phyloP scores from a whole-genome alignment of 2,888 invertebrate genomes.

The Calliphora vomitoria region DNA sequence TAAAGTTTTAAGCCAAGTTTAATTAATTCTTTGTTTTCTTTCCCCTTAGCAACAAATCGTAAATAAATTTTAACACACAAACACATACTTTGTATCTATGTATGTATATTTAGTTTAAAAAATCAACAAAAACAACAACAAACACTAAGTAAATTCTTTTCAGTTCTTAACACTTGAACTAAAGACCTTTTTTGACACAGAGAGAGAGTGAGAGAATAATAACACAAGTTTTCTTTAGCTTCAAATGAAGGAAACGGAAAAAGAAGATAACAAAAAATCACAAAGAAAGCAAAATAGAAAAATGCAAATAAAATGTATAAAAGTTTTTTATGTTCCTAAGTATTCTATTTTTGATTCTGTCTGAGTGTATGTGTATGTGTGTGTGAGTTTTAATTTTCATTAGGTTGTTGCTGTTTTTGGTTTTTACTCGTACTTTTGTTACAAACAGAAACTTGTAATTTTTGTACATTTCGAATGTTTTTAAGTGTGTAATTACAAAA shows the following conservation, averaged over 20 bases:
- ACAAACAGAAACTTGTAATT: slow-evolving; percentile 16
- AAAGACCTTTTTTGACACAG: neutral
- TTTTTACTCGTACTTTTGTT: neutral
- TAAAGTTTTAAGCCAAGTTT: slow-evolving; percentile 40
- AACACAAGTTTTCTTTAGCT: neutral
- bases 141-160: neutral
- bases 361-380: neutral
- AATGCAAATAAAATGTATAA: slow-evolving; percentile 2
- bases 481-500: slow-evolving; percentile 36
- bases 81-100: neutral
- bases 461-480: slow-evolving; percentile 18
- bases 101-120: neutral
- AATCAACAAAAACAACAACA: neutral
- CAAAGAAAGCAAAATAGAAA: slow-evolving; percentile 1
- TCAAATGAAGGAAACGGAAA: slow-evolving; percentile 13
- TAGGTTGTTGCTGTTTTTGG: slow-evolving; percentile 1
- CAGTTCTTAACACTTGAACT: slow-evolving; percentile 33
- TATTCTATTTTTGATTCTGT: neutral
- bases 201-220: neutral
- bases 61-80: slow-evolving; percentile 23
- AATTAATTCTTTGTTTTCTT: slow-evolving; percentile 41
- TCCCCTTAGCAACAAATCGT: neutral
- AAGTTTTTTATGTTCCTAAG: neutral
- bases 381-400: slow-evolving; percentile 9
- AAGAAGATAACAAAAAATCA: slow-evolving; percentile 6